phyloP scores from a whole-genome alignment of 2,113 vertebrate genomes.

The Saccopteryx bilineata region DNA sequence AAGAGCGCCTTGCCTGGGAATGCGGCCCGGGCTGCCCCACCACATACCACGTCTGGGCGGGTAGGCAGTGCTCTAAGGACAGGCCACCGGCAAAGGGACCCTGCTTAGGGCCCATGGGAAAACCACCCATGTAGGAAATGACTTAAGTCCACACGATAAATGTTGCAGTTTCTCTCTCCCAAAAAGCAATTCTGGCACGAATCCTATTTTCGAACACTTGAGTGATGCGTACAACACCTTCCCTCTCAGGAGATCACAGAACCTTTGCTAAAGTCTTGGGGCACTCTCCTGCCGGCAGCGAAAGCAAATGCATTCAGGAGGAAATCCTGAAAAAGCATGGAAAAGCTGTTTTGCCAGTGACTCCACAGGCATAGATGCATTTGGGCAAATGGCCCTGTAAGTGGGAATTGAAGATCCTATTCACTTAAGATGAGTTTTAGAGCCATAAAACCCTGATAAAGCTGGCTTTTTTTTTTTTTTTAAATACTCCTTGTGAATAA shows the following conservation, averaged over 20 bases:
- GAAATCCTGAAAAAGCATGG: background rate
- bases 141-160: background rate
- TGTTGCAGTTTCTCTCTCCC: background rate
- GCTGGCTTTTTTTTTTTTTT: background rate
- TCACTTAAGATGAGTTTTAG: background rate
- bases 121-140: background rate
- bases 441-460: background rate
- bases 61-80: background rate
- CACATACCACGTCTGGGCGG: conserved; percentile 64
- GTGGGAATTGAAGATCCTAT: background rate
- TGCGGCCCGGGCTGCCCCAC: conserved; percentile 60
- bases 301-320: background rate
- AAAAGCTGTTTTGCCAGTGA: background rate
- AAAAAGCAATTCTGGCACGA: background rate
- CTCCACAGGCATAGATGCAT: background rate
- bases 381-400: background rate
- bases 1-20: conserved; percentile 59
- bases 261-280: conserved; percentile 5
- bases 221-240: background rate
- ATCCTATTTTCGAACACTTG: background rate
- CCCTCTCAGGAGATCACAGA: background rate
- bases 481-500: background rate
- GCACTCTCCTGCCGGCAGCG: background rate
- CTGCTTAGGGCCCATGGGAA: background rate
- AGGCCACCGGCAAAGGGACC: background rate